Evolutionary conservation across 2,888 invertebrate species (phyloP).

Genomic region (Calliphora vomitoria): DNA sequence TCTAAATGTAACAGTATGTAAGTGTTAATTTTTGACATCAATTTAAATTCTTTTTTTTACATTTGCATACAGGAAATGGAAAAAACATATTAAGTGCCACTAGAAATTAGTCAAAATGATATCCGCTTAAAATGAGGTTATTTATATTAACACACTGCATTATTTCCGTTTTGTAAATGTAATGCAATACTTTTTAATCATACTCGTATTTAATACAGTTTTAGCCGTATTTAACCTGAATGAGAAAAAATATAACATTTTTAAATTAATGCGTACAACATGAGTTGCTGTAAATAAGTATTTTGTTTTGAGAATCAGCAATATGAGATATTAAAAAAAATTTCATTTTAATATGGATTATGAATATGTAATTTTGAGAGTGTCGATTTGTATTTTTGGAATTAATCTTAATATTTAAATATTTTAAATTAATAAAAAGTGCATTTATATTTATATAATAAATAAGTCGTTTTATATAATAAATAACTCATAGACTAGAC

Average conservation of each 20-base stretch:
- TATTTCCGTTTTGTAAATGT: slow-evolving; percentile 11
- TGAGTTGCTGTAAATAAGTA: neutral
- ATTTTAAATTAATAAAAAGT: too few relatives aligned
- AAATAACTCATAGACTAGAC: too few relatives aligned
- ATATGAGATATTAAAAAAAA: too few relatives aligned
- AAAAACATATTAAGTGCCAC: slow-evolving; percentile 24
- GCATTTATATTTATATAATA: too few relatives aligned
- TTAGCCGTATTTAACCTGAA: neutral
- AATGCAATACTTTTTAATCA: neutral
- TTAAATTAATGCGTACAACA: neutral
- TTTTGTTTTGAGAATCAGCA: too few relatives aligned
- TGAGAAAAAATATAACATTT: neutral
- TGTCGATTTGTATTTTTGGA: too few relatives aligned
- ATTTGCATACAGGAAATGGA: slow-evolving; percentile 19
- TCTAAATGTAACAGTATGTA: too few relatives aligned
- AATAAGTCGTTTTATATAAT: too few relatives aligned
- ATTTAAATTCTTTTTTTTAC: neutral
- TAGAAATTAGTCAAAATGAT: slow-evolving; percentile 47
- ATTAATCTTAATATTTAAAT: too few relatives aligned
- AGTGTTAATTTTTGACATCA: slow-evolving; percentile 11
- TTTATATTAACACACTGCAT: neutral
- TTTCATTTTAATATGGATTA: too few relatives aligned
- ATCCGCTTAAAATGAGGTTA: neutral
- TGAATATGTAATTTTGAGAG: too few relatives aligned
- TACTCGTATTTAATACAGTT: neutral